Evolutionary conservation across 1,140 invertebrate genomes (phyloP).

Genomic region (Magallana ariakensis): DNA sequence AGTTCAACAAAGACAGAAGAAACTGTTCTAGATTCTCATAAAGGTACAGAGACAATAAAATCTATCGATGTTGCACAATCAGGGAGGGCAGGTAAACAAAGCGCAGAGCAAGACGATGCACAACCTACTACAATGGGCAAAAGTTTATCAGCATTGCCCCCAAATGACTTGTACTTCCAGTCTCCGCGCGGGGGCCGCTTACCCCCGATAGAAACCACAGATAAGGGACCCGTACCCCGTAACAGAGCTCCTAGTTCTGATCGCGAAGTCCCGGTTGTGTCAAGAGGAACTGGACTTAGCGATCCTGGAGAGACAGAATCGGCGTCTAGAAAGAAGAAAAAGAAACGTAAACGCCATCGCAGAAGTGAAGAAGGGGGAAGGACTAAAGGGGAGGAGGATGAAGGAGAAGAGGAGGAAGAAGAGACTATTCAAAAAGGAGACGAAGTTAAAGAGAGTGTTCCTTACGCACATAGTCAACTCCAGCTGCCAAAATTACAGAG

Average conservation of each 20-base stretch:
- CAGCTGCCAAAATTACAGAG: conserved; percentile 31
- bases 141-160: neutral
- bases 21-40: neutral
- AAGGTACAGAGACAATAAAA: neutral
- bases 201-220: conserved; percentile 7
- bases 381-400: conserved; percentile 15
- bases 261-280: neutral
- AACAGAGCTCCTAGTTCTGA: neutral
- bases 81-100: neutral
- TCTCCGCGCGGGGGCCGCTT: neutral
- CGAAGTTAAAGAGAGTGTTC: neutral
- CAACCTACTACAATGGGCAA: neutral
- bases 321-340: conserved; percentile 8
- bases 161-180: neutral
- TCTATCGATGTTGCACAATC: neutral
- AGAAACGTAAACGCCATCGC: conserved; percentile 25
- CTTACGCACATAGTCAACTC: neutral
- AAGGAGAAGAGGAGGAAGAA: neutral
- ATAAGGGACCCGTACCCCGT: neutral
- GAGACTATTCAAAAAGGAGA: neutral
- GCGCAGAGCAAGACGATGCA: no score
- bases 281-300: neutral
- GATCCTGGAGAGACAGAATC: neutral
- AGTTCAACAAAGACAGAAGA: conserved; percentile 7
- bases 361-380: conserved; percentile 9